Evolutionary conservation across 2,888 invertebrate genomes (phyloP), one percentile per base, ranked within the genome.

Genomic region (Pristionchus entomophagus): DNA sequence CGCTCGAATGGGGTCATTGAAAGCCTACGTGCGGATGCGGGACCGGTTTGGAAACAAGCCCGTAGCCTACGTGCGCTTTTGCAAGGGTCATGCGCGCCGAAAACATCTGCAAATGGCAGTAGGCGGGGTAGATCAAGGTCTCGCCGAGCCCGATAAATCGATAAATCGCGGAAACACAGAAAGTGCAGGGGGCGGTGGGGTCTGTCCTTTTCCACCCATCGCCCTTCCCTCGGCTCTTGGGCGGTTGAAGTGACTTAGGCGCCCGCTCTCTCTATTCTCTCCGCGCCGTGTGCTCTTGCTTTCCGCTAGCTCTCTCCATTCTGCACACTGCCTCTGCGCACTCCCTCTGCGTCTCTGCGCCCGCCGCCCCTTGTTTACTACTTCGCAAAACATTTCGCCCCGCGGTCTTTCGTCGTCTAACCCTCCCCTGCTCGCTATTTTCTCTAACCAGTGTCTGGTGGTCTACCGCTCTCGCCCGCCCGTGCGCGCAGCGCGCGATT

Each of bases 301-400:
- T 59, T 17, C 59, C 29, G 4, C 65, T 14, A 32, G 32, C 65
- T 69, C 65, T 69, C 65, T 69, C 65, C 35, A 2, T 38, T 69
- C 26, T 22, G 19, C 65, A 38, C 17, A 1, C 38, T 69, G 35
- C 14, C 35, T 38, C 38, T 3, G 26, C 73, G 5, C 56, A 22
- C 22, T 56, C 26, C 41, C 73, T 73, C 73, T 73, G 41, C 41
- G 41, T 73, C 73, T 73, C 73, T 73, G 65, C 22, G 19, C 62
- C 32, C 62, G 29, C 32, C 35, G 19, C 29, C 32, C 35, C 45
- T 45, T 45, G 45, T 45, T 45, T 45, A 45, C 45, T 45, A 45
- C 45, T 45, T 14, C 8, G 45, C 8, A 45, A 45, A 45, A 45
- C 45, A 45, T 14, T 6, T 14, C 6, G 17, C n/a, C n/a, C 12